Evolutionary conservation across 2,113 vertebrate genomes (phyloP), one percentile per base, ranked within the genome.

Genomic region (Puffinus mauretanicus): DNA sequence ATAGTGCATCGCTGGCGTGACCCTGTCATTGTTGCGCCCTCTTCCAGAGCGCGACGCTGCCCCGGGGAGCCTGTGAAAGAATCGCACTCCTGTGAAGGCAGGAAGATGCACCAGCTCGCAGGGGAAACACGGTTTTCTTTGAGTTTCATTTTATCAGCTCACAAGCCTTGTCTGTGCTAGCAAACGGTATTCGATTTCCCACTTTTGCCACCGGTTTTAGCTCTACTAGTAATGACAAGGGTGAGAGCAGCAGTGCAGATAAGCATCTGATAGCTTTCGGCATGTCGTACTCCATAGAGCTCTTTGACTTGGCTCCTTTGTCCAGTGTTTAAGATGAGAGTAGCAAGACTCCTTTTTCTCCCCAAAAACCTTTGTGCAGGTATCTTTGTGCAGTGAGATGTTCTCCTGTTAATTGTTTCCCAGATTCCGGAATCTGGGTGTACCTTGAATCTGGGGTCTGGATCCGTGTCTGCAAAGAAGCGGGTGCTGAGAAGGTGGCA

Each of bases 91-190:
- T 77, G 55, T 49, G 58, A 38, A 38, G 77, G 95, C 85, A 89
- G 90, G 75, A 93, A 83, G 94, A 38, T 81, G 72, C 52, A 40
- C 51, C 57, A 49, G 65, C 76, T 94, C 0, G 0, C 82, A 51
- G 94, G 88, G 81, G 93, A 86, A 86, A 46, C 52, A 29, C 55
- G 42, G 61, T 93, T 97, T 90, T 65, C 47, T 92, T 21, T 38
- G 82, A 69, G 72, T 94, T 96, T 96, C 88, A 71, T 65, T 97
- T 96, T 93, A 92, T 20, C 81, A 88, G 90, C 86, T 90, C 92
- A 61, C 42, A 46, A 46, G 55, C 47, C 38, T 78, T 57, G 64
- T 36, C 76, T 75, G 58, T 80, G 66, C 85, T 84, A 61, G 44
- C 58, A 51, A 62, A 54, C 42, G 71, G 16, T 47, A 19, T 86